Evolutionary conservation across 2,797 vertebrate species (phyloP), one percentile per base, ranked within the genome.

Genomic region (Pagetopsis macropterus): DNA sequence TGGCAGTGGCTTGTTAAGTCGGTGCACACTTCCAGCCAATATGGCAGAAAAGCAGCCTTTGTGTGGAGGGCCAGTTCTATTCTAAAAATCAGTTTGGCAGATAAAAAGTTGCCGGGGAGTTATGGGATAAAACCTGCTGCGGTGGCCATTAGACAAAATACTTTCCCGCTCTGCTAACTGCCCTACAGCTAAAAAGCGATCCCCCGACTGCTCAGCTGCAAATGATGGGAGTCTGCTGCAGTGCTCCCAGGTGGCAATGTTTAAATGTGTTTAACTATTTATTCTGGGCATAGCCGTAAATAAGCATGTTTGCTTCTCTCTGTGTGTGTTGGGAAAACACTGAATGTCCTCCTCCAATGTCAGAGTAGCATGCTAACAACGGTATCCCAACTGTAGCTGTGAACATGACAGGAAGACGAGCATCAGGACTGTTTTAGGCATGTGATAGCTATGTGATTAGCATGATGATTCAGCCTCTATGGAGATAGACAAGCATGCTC

Each of bases 31-130:
- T 71, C 3, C 76, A 81, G 87, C 90, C 91, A 91, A 89, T 40
- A 79, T 92, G 91, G 90, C 91, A 88, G 72, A 77, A 52, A 73
- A 88, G 87, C 89, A 90, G 83, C 51, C 86, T 91, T 92, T 91
- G 87, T 93, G 70, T 70, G 52, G 64, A 64, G 65, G 78, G 83
- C 88, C 88, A 90, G 84, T 84, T 88, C 86, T 89, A 85, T 90
- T 91, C 84, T 90, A 74, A 91, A 88, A 85, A 83, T 76, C 77
- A 70, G 59, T 90, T 88, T 91, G 89, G 90, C 88, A 84, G 83
- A 85, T 82, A 67, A 80, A 88, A 88, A 92, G 81, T 84, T 89
- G 72, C 70, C 37, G 45, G 48, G 11, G 65, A 84, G 84, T 90
- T 90, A 83, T 81, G 68, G 78, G 83, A 80, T 75, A 76, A 37